phyloP scores from a whole-genome alignment of 1,140 invertebrate genomes.

The Trichonephila clavata region DNA sequence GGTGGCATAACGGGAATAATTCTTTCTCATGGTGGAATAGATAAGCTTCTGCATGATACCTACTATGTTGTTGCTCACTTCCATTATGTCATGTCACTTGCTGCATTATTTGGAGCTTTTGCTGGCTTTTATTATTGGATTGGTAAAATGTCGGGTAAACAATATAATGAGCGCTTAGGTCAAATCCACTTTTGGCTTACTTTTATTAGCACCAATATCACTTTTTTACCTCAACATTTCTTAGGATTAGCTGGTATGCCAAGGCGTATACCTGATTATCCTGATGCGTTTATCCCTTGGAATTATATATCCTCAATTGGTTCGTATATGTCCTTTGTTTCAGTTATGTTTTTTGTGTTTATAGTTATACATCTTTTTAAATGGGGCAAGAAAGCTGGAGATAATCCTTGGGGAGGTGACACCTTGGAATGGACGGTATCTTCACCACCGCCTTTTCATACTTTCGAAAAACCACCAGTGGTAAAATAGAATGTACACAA shows the following conservation, averaged over 20 bases:
- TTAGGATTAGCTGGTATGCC: slow-evolving; percentile 86
- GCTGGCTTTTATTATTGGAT: slow-evolving; percentile 86
- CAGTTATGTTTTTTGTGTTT: too few species aligned
- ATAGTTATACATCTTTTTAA: too few species aligned
- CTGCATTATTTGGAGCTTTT: slow-evolving; percentile 86
- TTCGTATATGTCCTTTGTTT: too few species aligned
- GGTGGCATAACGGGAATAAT: slow-evolving; percentile 83
- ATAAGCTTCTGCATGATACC: slow-evolving; percentile 87
- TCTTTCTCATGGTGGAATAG: slow-evolving; percentile 87
- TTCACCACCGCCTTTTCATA: too few species aligned
- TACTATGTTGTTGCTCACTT: slow-evolving; percentile 90
- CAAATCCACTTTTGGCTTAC: slow-evolving; percentile 83
- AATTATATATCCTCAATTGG: too few species aligned
- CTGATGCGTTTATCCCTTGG: slow-evolving; percentile 85
- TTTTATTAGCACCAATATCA: slow-evolving; percentile 87
- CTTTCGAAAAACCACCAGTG: too few species aligned
- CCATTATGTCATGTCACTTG: slow-evolving; percentile 87
- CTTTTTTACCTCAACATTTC: slow-evolving; percentile 90
- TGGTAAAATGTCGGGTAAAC: slow-evolving; percentile 83
- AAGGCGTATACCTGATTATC: slow-evolving; percentile 88
- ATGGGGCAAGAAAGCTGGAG: too few species aligned
- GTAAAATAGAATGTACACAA: too few species aligned
- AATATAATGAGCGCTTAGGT: too few species aligned
- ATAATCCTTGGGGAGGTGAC: too few species aligned
- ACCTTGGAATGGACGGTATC: too few species aligned